A percentile compares a stretch with the other conserved stretches of the same genome.
Evolutionary conservation across 1,140 invertebrate genomes (phyloP).

Genomic region (Ips nitidus): DNA sequence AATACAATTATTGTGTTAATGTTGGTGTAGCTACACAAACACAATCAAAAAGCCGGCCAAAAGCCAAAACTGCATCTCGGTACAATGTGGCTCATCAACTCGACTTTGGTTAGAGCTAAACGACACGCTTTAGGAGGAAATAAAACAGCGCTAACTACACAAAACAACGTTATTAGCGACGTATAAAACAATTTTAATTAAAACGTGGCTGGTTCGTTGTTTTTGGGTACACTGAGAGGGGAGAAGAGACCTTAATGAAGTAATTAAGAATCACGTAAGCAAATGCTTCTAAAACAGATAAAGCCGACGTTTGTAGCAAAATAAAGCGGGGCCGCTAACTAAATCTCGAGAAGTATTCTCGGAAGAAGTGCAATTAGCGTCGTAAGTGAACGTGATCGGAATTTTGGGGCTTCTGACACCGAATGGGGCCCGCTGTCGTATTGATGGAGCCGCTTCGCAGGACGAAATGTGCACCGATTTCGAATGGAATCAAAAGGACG

Average conservation of each 20-base stretch:
- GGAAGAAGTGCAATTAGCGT: conserved; percentile 46
- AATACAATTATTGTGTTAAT: too few species aligned
- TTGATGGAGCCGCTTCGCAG: conserved; percentile 12
- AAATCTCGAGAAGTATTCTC: conserved; percentile 43
- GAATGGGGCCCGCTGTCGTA: conserved; percentile 20
- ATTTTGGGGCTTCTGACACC: conserved; percentile 35
- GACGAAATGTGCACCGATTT: conserved; percentile 14
- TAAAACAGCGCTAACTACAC: conserved; percentile 30
- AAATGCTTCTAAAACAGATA: conserved; percentile 44
- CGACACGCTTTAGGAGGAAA: conserved; percentile 20
- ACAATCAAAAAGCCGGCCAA: too few species aligned
- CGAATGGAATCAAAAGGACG: conserved; percentile 2
- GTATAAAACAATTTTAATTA: conserved; percentile 40
- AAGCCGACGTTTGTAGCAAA: conserved; percentile 30
- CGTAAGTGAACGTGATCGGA: conserved; percentile 43
- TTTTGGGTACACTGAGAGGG: conserved; percentile 15
- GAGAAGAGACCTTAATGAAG: conserved; percentile 39
- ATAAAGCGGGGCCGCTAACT: conserved; percentile 42
- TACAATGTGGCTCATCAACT: too few species aligned
- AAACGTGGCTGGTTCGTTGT: conserved; percentile 35
- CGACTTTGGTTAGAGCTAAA: background rate
- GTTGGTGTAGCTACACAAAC: too few species aligned
- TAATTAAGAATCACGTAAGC: conserved; percentile 48
- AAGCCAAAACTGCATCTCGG: too few species aligned
- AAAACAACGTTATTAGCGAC: conserved; percentile 37